Percentiles rank a stretch among this genome's conserved stretches.
phyloP scores from a whole-genome alignment of 2,797 vertebrate species.

The Rousettus madagascariensis region DNA sequence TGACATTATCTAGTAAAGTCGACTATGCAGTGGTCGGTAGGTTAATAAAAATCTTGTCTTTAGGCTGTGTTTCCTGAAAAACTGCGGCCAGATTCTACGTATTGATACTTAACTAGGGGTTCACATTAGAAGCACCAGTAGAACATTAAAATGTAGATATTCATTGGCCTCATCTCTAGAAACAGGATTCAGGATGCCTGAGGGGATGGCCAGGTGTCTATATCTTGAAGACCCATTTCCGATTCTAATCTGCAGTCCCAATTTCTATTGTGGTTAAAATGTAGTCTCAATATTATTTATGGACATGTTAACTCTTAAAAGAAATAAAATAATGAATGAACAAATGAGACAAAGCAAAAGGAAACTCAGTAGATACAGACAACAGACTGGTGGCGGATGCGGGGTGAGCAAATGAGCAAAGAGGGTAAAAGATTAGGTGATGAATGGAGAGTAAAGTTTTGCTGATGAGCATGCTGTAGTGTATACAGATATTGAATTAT shows the following conservation, averaged over 20 bases:
- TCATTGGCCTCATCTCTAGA: not conserved
- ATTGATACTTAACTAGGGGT: not conserved
- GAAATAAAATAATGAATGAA: not conserved
- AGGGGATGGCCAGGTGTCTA: accelerated
- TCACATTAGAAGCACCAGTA: not conserved
- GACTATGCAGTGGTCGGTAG: not conserved
- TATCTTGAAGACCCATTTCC: not conserved
- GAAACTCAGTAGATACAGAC: not conserved
- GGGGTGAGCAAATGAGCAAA: too few relatives aligned
- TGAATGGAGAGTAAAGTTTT: not conserved
- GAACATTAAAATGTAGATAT: not conserved
- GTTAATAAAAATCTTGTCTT: not conserved
- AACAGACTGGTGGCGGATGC: not conserved
- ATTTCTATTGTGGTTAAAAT: not conserved
- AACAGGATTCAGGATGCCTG: not conserved
- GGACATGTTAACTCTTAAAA: not conserved
- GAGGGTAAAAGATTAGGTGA: not conserved
- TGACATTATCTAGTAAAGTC: not conserved
- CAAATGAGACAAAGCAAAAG: not conserved
- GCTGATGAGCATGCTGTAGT: not conserved
- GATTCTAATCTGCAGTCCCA: not conserved
- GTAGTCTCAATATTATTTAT: not conserved
- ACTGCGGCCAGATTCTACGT: not conserved
- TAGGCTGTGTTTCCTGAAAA: not conserved
- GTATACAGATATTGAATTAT: not conserved